Evolutionary conservation across 2,797 vertebrate genomes (phyloP).

Genomic region (Alca torda): DNA sequence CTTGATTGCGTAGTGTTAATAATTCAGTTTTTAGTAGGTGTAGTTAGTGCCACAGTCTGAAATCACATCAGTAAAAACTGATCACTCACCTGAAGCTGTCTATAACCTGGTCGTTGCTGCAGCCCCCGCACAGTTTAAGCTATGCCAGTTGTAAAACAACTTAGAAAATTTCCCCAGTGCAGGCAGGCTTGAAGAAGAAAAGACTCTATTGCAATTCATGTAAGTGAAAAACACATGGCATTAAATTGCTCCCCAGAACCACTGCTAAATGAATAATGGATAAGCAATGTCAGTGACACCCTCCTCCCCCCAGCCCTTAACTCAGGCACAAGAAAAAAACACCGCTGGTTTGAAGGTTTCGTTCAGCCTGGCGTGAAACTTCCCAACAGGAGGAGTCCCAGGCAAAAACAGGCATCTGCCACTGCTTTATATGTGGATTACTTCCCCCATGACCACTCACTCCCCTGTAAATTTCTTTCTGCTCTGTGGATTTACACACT

Average conservation of each 20-base stretch:
- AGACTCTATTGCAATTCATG: background rate
- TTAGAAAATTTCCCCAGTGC: background rate
- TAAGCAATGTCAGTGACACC: background rate
- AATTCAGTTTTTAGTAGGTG: background rate
- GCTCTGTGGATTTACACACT: constrained; percentile 31
- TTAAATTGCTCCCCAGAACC: background rate
- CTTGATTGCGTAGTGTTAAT: background rate
- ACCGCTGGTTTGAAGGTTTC: background rate
- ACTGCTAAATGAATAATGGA: constrained; percentile 45
- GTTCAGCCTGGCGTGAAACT: background rate
- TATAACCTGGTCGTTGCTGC: background rate
- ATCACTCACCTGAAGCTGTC: background rate
- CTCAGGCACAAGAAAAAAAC: background rate
- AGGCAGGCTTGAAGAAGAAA: constrained; percentile 19
- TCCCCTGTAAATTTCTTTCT: constrained; percentile 18
- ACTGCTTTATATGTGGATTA: constrained; percentile 26
- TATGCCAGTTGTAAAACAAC: background rate
- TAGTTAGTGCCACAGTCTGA: background rate
- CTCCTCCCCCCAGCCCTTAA: background rate
- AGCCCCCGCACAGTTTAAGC: background rate
- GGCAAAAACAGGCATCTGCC: background rate
- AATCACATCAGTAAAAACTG: background rate
- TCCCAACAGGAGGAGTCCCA: background rate
- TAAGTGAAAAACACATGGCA: constrained; percentile 30
- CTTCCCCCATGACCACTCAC: constrained; percentile 21